Percentiles rank a stretch among this genome's conserved stretches.
Evolutionary conservation across 2,113 vertebrate genomes (phyloP).

Genomic region (Acrocephalus kingi): DNA sequence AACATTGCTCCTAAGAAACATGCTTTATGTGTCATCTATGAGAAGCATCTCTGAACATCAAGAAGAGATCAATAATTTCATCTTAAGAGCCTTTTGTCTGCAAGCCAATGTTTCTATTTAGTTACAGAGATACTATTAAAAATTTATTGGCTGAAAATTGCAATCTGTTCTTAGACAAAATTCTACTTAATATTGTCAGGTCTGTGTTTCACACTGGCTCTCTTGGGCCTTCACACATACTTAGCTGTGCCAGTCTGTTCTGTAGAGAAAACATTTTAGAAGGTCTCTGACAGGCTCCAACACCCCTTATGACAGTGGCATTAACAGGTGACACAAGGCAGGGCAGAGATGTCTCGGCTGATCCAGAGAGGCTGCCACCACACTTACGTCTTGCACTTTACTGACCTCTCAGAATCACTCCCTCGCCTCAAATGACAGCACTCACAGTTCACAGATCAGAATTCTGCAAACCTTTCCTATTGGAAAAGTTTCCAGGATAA

Average conservation of each 20-base stretch:
- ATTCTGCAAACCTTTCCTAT: neutral
- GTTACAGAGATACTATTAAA: neutral
- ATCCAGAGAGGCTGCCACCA: neutral
- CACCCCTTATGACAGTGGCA: neutral
- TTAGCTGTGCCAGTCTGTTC: neutral
- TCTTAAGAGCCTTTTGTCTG: slow-evolving; percentile 11
- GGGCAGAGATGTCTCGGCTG: neutral
- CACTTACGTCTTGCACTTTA: neutral
- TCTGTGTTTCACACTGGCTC: neutral
- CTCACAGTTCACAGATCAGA: neutral
- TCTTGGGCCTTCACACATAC: neutral
- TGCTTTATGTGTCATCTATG: neutral
- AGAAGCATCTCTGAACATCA: neutral
- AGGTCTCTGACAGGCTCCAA: neutral
- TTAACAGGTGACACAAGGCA: neutral
- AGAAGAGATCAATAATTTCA: neutral
- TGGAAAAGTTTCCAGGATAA: neutral
- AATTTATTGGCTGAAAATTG: neutral
- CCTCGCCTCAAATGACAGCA: neutral
- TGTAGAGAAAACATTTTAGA: neutral
- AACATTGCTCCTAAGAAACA: neutral
- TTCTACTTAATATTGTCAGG: neutral
- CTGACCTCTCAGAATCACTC: neutral
- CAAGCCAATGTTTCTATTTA: neutral
- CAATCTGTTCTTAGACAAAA: neutral